These are phyloP conservation scores for Heterochromis multidens DNA, from an alignment of 2,113 vertebrate species.

Conservation along the genomic window DNA sequence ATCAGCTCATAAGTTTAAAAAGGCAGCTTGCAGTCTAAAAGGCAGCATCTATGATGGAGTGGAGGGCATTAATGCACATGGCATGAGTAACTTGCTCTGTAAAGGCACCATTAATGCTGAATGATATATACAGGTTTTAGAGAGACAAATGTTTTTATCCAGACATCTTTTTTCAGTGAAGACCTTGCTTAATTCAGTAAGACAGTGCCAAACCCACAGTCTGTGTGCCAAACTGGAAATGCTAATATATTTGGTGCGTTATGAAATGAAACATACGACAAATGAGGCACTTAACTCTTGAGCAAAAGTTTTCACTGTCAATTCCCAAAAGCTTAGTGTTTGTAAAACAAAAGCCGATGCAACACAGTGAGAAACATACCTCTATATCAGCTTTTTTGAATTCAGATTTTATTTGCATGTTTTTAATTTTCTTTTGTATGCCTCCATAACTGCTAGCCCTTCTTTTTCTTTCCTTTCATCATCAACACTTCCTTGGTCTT, in stretches of 20 bases:
- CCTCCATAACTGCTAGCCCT: too few relatives aligned
- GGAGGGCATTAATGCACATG: neutral
- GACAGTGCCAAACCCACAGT: neutral
- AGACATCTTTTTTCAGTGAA: neutral
- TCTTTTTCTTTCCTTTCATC: too few relatives aligned
- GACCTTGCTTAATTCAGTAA: neutral
- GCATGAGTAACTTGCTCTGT: neutral
- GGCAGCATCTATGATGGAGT: neutral
- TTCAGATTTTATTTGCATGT: too few relatives aligned
- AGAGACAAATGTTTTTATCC: neutral
- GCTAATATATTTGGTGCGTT: neutral
- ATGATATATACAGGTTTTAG: neutral
- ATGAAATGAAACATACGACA: neutral
- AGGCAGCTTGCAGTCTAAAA: neutral
- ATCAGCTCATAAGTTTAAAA: neutral
- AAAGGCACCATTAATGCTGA: neutral
- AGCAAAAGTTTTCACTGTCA: neutral
- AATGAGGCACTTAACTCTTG: neutral
- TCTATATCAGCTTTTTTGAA: neutral
- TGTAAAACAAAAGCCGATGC: too few relatives aligned
- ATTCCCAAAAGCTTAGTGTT: neutral
- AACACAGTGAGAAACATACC: neutral
- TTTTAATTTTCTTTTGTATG: too few relatives aligned
- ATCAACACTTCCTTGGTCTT: too few relatives aligned
- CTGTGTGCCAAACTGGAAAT: neutral